Base-by-base conservation (phyloP, 2,888 invertebrate genomes). In the Tenthredo mesomela region DNA sequence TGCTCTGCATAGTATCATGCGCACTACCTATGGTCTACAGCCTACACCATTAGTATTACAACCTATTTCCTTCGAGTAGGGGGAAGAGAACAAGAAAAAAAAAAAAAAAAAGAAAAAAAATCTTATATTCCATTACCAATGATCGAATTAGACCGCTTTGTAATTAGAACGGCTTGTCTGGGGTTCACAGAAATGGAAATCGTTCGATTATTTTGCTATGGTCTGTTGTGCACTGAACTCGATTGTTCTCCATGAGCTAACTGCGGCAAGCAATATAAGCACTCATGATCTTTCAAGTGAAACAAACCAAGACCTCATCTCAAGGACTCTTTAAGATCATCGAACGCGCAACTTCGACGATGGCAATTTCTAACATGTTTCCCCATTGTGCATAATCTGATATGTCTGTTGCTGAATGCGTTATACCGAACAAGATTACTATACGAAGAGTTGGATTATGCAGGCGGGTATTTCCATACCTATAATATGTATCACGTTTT, bases 111-210 rank as follows among this genome's bases (percentile, higher is more conserved):
- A 71, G 6, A 21, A 40, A 71, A n/a, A 0, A 18, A 25, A 10
- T 25, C 25, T 0, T 15, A 15, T 75, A 50, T 50, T 61, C 80
- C 61, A 58, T 58, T 21, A 37, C 40, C 40, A 61, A 61, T 40
- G 61, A 61, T 80, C 37, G 80, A 40, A 40, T 80, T 61, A 61
- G 3, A 61, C 47, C 80, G 61, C 80, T 40, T 61, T 37, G 80
- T 15, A 25, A 77, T 77, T 77, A 54, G 77, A 25, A 54, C 40
- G 29, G 50, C 77, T 29, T 33, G 54, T 77, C 54, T 29, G 54
- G 7, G 50, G n/a, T 40, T 54, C 47, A 77, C 15, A 50, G 50
- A 54, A 54, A 50, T 77, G 54, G 47, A 77, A 77, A 50, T 29
- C 50, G 54, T 18, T 77, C 54, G 33, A 54, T 61, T 25, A 61